Base-by-base conservation (phyloP, 2,797 vertebrate species). In the Pangasius macronema region DNA sequence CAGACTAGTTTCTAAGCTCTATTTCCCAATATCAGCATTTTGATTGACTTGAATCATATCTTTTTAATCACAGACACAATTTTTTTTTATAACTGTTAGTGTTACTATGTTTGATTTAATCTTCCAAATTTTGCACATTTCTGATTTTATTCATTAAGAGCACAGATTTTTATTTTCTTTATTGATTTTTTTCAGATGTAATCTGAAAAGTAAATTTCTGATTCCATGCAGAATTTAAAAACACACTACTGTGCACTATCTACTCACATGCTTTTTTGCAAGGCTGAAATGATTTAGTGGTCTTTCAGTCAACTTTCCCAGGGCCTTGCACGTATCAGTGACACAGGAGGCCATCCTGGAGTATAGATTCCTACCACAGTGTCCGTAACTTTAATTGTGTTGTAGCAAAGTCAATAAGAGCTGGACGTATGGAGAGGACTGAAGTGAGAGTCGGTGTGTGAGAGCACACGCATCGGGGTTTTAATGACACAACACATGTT, bases 401-500 rank as follows among this genome's bases (percentile, higher is more conserved):
- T 88, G 86, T 72, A 84, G 80, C 81, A 82, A 91, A 81, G 85
- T 87, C 85, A 88, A 85, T 89, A 85, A 87, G 39, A 87, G 59
- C 24, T 68, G 65, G 70, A 57, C 63, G 83, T 85, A 85, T 70
- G 33, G 53, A 55, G 81, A 53, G 36, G 5, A 53, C 63, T 42
- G 30, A 68, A 86, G 67, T 1, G 36, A 68, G 86, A 82, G 80
- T 73, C 61, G 30, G 42, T 7, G 80, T 81, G 72, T 87, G 68
- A 70, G 68, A 80, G 87, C 36, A 86, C 89, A 89, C 89, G 0
- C 93, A 92, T 94, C 91, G 85, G 90, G 90, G 92, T 93, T 93
- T 91, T 93, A 93, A 92, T 93, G 94, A 94, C 93, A 94, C 91
- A 93, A 94, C 93, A 94, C 91, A 91, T 94, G 93, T 94, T 94